Base-by-base conservation (phyloP, 2,888 invertebrate species). In the Drosophila tripunctata region DNA sequence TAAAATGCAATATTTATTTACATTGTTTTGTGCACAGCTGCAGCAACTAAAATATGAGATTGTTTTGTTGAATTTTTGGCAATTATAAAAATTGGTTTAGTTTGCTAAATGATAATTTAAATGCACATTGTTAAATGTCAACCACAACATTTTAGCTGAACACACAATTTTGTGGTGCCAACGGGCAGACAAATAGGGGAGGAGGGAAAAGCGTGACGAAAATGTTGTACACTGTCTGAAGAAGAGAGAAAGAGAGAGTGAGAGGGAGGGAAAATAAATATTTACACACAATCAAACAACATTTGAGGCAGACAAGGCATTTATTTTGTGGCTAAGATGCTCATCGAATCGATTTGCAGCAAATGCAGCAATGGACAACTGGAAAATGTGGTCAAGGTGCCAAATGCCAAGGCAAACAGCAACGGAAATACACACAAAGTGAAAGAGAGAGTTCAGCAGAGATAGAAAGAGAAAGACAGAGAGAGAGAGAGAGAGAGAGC, bases 241-340 rank as follows among this genome's bases (percentile, higher is more conserved):
- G 27, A 31, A 43, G n/a, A n/a, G n/a, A n/a, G n/a, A n/a, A n/a
- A n/a, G n/a, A n/a, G n/a, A n/a, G n/a, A n/a, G n/a, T n/a, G n/a
- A n/a, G n/a, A n/a, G n/a, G n/a, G n/a, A n/a, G 48, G 33, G 35
- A 33, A 52, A 19, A 57, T 50, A 78, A 78, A 78, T 81, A 75
- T 87, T 84, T 81, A 67, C 62, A 75, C 82, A 75, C 75, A 85
- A 81, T 68, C 82, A 75, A 75, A 81, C 72, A 78, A 71, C 71
- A 81, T 78, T 71, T 87, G 61, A 35, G 72, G 56, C 65, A 31
- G 52, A 22, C 50, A 38, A 64, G 55, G 66, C 67, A 84, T 87
- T 84, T 75, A 72, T 58, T 67, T 72, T 78, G 82, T 67, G 72
- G 75, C 50, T 52, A 65, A 78, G 67, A 74, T 65, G 56, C 55